Percentiles rank a stretch among this genome's conserved stretches.
Evolutionary conservation across 2,113 vertebrate genomes (phyloP).

Genomic region (Pterocles gutturalis): DNA sequence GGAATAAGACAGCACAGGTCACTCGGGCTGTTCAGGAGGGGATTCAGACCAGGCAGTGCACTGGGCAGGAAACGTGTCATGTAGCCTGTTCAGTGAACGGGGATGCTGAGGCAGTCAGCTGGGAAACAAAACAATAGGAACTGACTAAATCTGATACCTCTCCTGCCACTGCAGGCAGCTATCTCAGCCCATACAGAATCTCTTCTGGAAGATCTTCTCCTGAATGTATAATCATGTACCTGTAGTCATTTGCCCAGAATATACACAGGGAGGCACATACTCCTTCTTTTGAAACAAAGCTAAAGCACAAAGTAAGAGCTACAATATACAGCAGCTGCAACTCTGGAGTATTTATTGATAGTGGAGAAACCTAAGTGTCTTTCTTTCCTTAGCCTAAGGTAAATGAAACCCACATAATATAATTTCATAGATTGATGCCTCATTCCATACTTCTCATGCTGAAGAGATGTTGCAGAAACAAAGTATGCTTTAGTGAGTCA

Average conservation of each 20-base stretch:
- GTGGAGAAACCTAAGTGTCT: not conserved
- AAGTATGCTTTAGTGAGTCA: not conserved
- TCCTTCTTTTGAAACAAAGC: not conserved
- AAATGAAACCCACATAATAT: not conserved
- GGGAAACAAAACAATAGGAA: not conserved
- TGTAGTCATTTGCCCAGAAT: not conserved
- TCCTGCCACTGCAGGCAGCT: not conserved
- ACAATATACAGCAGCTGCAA: not conserved
- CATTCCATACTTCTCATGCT: not conserved
- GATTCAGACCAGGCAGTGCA: not conserved
- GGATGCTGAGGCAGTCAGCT: not conserved
- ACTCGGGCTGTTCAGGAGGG: not conserved
- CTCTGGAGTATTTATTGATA: not conserved
- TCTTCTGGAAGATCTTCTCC: not conserved
- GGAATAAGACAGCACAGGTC: not conserved
- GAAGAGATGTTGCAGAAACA: not conserved
- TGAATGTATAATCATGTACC: not conserved
- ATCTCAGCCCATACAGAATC: not conserved
- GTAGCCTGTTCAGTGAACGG: not conserved
- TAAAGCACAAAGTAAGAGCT: not conserved
- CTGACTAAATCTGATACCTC: not conserved
- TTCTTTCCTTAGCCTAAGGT: not conserved
- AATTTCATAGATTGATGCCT: not conserved
- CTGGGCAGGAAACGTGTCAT: not conserved
- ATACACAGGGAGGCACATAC: not conserved